Evolutionary conservation across 1,140 invertebrate species (phyloP).

Genomic region (Bilobella aurantiaca): DNA sequence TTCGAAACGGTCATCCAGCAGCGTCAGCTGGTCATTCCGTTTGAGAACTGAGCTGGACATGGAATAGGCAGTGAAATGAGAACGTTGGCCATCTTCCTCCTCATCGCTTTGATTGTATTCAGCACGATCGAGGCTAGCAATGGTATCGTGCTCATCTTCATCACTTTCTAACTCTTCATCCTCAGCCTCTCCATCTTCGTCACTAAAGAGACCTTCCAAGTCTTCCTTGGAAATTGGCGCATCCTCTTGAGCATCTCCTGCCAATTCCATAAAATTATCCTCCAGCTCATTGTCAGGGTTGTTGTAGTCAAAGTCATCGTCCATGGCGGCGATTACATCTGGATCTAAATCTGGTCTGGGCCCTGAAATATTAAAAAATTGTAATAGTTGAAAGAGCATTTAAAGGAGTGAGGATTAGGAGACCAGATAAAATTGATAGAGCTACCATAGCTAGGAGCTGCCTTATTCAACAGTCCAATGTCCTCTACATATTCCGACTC

Average conservation of each 20-base stretch:
- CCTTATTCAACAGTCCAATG: constrained; percentile 78
- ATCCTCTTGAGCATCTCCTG: constrained; percentile 46
- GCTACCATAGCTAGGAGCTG: constrained; percentile 59
- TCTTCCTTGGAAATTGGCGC: constrained; percentile 32
- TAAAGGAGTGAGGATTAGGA: no score
- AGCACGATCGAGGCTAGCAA: constrained; percentile 45
- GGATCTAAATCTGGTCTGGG: constrained; percentile 75
- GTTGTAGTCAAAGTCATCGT: constrained; percentile 80
- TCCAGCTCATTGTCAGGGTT: constrained; percentile 75
- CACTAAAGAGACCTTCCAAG: constrained; percentile 33
- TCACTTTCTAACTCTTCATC: constrained; percentile 46
- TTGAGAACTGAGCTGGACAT: constrained; percentile 83
- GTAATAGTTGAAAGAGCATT: no score
- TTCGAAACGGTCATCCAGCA: constrained; percentile 87
- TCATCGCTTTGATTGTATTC: constrained; percentile 42
- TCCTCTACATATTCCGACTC: constrained; percentile 77
- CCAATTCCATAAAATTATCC: constrained; percentile 78
- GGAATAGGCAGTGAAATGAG: constrained; percentile 84
- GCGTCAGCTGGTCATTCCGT: constrained; percentile 67
- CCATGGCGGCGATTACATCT: constrained; percentile 82
- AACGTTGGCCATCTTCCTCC: constrained; percentile 70
- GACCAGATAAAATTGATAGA: constrained; percentile 6
- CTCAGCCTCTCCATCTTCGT: constrained; percentile 41
- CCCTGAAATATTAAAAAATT: constrained; percentile 47
- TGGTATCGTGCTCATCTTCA: constrained; percentile 47